A percentile compares a stretch with the other conserved stretches of the same genome.
Conservation (phyloP, 2,888 invertebrate species). For the Melanostoma scalare region DNA sequence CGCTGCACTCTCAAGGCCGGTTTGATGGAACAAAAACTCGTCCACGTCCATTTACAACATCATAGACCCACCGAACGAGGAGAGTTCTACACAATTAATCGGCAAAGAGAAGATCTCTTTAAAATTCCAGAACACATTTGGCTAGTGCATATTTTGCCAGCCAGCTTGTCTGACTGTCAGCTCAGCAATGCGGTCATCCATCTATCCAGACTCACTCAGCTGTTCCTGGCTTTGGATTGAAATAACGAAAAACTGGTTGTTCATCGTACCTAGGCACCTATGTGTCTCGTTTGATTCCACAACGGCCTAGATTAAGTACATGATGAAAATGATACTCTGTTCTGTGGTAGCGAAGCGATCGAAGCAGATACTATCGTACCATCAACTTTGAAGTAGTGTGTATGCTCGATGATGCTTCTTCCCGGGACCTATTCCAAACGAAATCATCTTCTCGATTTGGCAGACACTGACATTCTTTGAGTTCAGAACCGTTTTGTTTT, state of each 20-base stretch:
- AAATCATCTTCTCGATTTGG: conserved; percentile 70
- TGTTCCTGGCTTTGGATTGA: conserved; percentile 41
- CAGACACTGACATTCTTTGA: conserved; percentile 68
- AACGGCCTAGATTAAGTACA: conserved; percentile 71
- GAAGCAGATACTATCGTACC: conserved; percentile 36
- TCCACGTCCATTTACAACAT: conserved; percentile 69
- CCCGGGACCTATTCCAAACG: conserved; percentile 60
- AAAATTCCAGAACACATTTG: conserved; percentile 68
- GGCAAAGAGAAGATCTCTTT: conserved; percentile 60
- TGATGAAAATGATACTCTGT: conserved; percentile 53
- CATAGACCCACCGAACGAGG: conserved; percentile 57
- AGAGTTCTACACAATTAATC: conserved; percentile 63
- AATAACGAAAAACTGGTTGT: conserved; percentile 29
- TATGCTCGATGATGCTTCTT: background rate
- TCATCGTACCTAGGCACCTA: conserved; percentile 65
- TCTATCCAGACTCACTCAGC: conserved; percentile 72
- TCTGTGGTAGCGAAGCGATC: conserved; percentile 12
- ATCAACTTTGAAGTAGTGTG: conserved; percentile 58
- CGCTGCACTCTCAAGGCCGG: conserved; percentile 67
- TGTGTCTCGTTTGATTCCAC: conserved; percentile 71
- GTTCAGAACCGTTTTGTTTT: conserved; percentile 70
- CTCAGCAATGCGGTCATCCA: conserved; percentile 73
- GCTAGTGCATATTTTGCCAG: conserved; percentile 35
- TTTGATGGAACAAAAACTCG: conserved; percentile 62
- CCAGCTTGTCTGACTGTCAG: conserved; percentile 70